Evolutionary conservation across 2,888 invertebrate species (phyloP).

Genomic region (Euzophera pinguis): DNA sequence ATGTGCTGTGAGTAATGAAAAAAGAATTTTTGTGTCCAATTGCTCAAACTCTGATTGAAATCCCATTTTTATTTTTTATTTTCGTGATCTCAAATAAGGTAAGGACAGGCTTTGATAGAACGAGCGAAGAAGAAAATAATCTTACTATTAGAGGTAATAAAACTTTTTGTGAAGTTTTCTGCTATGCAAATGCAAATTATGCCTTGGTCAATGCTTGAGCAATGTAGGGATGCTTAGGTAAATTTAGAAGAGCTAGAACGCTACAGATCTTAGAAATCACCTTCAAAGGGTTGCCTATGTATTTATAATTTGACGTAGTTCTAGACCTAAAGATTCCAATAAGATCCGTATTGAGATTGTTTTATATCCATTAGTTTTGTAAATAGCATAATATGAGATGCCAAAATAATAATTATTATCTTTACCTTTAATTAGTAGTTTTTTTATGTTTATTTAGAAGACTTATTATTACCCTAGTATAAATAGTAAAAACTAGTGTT

Average conservation of each 20-base stretch:
- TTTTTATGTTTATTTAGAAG: slow-evolving; percentile 18
- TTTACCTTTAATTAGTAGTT: slow-evolving; percentile 12
- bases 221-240: slow-evolving; percentile 28
- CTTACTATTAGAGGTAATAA: neutral
- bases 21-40: slow-evolving; percentile 48
- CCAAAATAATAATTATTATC: slow-evolving; percentile 33
- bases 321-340: slow-evolving; percentile 16
- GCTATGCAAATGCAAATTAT: slow-evolving; percentile 6
- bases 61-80: slow-evolving; percentile 17
- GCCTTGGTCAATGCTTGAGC: slow-evolving; percentile 15
- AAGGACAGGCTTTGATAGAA: slow-evolving; percentile 13
- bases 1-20: slow-evolving; percentile 62
- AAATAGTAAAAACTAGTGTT: slow-evolving; percentile 37
- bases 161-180: neutral
- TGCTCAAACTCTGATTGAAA: slow-evolving; percentile 54
- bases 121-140: slow-evolving; percentile 5
- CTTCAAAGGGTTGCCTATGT: slow-evolving; percentile 24
- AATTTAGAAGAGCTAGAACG: slow-evolving; percentile 48
- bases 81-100: slow-evolving; percentile 11
- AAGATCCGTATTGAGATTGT: slow-evolving; percentile 15
- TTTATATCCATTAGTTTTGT: slow-evolving; percentile 23
- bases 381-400: slow-evolving; percentile 39
- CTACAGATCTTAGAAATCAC: slow-evolving; percentile 27
- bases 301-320: neutral
- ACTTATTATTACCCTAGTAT: slow-evolving; percentile 24